These are phyloP conservation scores for Phortica okadai DNA, from an alignment of 2,888 invertebrate genomes.

Conservation along the genomic window DNA sequence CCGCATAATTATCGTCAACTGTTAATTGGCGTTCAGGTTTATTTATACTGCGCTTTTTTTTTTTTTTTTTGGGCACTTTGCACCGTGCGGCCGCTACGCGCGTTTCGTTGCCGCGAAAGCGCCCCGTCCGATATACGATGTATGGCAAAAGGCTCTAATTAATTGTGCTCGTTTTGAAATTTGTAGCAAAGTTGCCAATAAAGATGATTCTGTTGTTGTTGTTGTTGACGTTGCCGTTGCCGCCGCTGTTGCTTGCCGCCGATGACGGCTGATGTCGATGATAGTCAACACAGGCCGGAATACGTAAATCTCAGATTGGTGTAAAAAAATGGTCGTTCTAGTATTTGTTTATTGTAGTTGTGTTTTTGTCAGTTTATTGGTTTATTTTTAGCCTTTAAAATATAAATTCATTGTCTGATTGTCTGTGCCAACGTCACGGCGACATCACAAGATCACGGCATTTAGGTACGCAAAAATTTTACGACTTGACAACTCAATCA, in stretches of 20 bases:
- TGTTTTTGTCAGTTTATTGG: neutral
- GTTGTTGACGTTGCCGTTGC: neutral
- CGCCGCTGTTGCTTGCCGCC: slow-evolving; percentile 1
- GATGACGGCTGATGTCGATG: neutral
- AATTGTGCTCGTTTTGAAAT: slow-evolving; percentile 69
- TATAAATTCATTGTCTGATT: neutral
- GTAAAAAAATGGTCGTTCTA: slow-evolving; percentile 42
- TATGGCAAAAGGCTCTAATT: slow-evolving; percentile 70
- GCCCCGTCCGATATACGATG: slow-evolving; percentile 3
- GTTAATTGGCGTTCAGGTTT: slow-evolving; percentile 68
- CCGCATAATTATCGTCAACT: slow-evolving; percentile 64
- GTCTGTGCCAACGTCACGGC: neutral
- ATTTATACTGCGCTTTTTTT: neutral
- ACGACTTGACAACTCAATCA: neutral
- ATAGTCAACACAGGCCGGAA: slow-evolving; percentile 39
- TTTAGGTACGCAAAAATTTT: neutral
- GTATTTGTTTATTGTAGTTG: slow-evolving; percentile 27
- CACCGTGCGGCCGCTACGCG: neutral
- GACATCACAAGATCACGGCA: slow-evolving; percentile 22
- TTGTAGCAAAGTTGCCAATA: slow-evolving; percentile 43
- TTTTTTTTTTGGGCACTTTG: neutral
- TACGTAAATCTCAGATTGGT: slow-evolving; percentile 63
- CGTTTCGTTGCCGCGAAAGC: neutral
- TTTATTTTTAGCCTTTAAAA: slow-evolving; percentile 19
- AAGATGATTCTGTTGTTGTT: neutral